phyloP scores from a whole-genome alignment of 2,113 vertebrate species.

The Hassar affinis region DNA sequence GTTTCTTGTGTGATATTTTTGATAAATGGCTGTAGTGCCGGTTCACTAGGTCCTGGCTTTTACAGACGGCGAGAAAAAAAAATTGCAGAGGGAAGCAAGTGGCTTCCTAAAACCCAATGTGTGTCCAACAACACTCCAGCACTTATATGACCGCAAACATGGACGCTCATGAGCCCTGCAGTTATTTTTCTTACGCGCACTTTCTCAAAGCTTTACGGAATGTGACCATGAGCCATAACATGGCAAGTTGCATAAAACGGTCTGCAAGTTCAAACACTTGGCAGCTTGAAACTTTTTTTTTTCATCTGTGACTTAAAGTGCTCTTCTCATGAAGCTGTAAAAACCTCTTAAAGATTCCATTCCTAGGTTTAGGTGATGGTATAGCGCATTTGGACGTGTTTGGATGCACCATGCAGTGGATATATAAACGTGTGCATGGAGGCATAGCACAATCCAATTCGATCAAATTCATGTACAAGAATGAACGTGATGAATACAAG shows the following conservation, averaged over 20 bases:
- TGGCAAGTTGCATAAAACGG: conserved; percentile 1
- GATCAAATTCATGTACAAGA: background rate
- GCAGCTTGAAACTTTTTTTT: background rate
- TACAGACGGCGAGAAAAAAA: background rate
- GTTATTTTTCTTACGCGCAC: conserved; percentile 22
- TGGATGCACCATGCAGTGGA: background rate
- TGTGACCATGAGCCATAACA: background rate
- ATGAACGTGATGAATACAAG: background rate
- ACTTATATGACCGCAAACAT: conserved; percentile 20
- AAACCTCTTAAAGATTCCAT: background rate
- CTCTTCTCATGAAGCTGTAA: background rate
- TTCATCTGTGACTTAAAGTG: background rate
- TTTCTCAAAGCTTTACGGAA: background rate
- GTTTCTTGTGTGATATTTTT: background rate
- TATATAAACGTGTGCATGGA: background rate
- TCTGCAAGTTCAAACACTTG: background rate
- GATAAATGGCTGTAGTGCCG: background rate
- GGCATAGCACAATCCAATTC: background rate
- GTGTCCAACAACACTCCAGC: conserved; percentile 10
- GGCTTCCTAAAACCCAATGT: conserved; percentile 4
- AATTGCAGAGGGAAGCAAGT: background rate
- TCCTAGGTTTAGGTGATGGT: background rate
- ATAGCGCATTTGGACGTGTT: background rate
- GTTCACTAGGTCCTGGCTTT: background rate
- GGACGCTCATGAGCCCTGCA: conserved; percentile 1